These are phyloP conservation scores for Bombus consobrinus DNA, from an alignment of 1,140 invertebrate genomes.

Conservation along the genomic window DNA sequence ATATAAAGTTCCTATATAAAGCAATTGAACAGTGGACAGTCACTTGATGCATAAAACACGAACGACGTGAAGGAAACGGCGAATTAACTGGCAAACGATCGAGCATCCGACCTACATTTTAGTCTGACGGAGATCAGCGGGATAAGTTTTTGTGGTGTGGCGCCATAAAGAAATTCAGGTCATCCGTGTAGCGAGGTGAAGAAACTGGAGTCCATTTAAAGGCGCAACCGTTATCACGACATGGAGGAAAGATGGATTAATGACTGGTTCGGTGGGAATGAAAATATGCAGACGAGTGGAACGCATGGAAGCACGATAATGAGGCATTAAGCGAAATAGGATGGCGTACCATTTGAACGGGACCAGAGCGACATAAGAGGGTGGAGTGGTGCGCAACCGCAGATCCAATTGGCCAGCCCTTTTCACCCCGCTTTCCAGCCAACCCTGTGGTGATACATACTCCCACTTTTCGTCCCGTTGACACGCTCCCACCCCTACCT, in stretches of 20 bases:
- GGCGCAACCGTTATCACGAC: slow-evolving; percentile 34
- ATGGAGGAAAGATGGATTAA: not conserved
- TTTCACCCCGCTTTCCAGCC: slow-evolving; percentile 7
- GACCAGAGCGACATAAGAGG: not conserved
- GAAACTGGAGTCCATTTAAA: slow-evolving; percentile 9
- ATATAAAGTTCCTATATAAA: not conserved
- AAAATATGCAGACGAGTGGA: slow-evolving; percentile 28
- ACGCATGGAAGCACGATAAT: slow-evolving; percentile 32
- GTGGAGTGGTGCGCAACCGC: slow-evolving; percentile 46
- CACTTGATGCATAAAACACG: not conserved
- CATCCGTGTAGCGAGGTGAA: not conserved
- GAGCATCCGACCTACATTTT: slow-evolving; percentile 15
- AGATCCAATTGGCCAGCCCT: slow-evolving; percentile 34
- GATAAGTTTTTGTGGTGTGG: slow-evolving; percentile 32
- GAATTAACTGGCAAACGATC: slow-evolving; percentile 3
- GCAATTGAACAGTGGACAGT: not conserved
- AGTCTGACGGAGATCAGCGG: not conserved
- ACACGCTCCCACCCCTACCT: slow-evolving; percentile 32
- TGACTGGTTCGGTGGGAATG: not conserved
- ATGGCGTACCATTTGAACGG: slow-evolving; percentile 33
- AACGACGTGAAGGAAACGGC: too few species aligned
- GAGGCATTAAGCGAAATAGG: slow-evolving; percentile 3
- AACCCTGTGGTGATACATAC: not conserved
- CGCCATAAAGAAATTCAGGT: slow-evolving; percentile 9
- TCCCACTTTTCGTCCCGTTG: slow-evolving; percentile 16